phyloP scores from a whole-genome alignment of 1,140 invertebrate genomes.

The Drosophila equinoxialis region DNA sequence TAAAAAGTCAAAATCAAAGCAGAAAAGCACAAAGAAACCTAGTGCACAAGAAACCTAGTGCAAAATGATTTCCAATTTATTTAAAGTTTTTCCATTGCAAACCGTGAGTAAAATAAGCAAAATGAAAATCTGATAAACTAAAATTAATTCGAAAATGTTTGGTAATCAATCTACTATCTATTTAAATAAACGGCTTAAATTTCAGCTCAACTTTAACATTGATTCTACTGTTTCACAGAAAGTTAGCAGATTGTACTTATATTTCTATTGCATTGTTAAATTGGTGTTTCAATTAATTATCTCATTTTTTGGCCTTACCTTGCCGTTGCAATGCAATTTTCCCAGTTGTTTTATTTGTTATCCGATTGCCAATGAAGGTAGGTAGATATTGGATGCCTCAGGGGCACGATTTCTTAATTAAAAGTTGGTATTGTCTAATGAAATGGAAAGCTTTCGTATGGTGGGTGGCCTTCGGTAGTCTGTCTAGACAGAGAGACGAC shows the following conservation, averaged over 20 bases:
- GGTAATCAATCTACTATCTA: too few species aligned
- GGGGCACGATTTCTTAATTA: constrained; percentile 74
- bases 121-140: too few species aligned
- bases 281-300: constrained; percentile 36
- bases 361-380: background rate
- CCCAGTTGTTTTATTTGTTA: constrained; percentile 33
- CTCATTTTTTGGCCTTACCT: constrained; percentile 21
- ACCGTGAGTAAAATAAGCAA: too few species aligned
- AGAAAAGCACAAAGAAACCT: too few species aligned
- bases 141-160: too few species aligned
- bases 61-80: too few species aligned
- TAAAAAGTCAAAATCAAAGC: too few species aligned
- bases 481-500: constrained; percentile 54
- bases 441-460: constrained; percentile 66
- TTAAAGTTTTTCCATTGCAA: too few species aligned
- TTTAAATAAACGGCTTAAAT: too few species aligned
- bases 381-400: background rate
- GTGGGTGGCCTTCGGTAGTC: constrained; percentile 38
- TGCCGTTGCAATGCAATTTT: constrained; percentile 27
- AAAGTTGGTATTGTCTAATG: constrained; percentile 69
- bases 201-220: too few species aligned
- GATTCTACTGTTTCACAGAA: background rate
- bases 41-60: too few species aligned
- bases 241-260: background rate
- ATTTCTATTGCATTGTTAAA: background rate